Evolutionary conservation across 2,113 vertebrate species (phyloP).

Genomic region (Rhabdomys dilectus): DNA sequence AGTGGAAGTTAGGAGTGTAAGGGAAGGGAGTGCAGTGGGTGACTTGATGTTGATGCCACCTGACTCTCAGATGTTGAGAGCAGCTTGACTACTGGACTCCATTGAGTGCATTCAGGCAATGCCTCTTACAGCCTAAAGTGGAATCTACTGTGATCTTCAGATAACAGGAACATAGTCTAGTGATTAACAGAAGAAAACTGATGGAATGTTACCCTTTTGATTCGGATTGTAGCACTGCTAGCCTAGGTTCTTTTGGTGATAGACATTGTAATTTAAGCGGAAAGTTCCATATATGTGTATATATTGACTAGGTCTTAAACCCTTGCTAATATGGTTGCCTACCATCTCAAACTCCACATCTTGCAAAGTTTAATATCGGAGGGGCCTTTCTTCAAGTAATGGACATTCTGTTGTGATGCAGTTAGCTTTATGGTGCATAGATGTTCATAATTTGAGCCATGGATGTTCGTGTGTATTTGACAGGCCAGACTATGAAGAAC

Average conservation of each 20-base stretch:
- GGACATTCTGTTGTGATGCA: constrained; percentile 1
- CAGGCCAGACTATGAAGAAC: constrained; percentile 10
- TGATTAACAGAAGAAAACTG: constrained; percentile 41
- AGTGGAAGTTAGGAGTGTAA: not conserved
- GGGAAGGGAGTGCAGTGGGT: not conserved
- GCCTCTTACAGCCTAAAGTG: not conserved
- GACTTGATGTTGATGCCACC: not conserved
- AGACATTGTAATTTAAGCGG: not conserved
- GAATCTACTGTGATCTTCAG: not conserved
- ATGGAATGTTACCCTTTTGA: not conserved
- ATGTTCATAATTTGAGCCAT: not conserved
- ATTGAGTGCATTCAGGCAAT: not conserved
- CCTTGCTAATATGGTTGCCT: not conserved
- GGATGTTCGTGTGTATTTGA: not conserved
- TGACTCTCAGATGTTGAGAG: not conserved
- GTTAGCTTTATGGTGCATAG: not conserved
- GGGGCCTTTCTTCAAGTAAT: constrained; percentile 4
- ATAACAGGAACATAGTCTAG: not conserved
- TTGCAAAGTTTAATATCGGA: not conserved
- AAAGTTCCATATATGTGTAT: not conserved
- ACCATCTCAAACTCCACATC: not conserved
- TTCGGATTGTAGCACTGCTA: not conserved
- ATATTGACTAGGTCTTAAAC: not conserved
- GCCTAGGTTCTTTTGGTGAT: not conserved
- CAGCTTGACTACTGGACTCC: not conserved